Percentiles rank a stretch among this genome's conserved stretches.
Evolutionary conservation across 1,140 invertebrate genomes (phyloP).

Genomic region (Procambarus clarkii): DNA sequence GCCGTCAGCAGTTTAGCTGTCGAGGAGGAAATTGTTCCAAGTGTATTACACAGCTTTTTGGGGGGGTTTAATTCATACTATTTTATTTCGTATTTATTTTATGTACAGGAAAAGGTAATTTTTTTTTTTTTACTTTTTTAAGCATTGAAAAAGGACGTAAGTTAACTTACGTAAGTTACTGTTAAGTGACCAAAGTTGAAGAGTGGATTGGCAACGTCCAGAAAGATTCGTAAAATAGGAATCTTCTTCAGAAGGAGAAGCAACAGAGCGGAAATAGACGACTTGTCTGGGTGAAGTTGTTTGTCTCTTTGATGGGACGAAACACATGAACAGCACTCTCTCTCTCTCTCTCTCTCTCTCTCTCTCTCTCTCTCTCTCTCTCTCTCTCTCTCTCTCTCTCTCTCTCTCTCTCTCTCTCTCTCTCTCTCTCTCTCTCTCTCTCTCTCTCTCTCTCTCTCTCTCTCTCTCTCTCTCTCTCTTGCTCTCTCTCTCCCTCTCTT

Average conservation of each 20-base stretch:
- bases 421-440: conserved; percentile 9
- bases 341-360: conserved; percentile 9
- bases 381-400: conserved; percentile 9
- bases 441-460: conserved; percentile 9
- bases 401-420: conserved; percentile 9
- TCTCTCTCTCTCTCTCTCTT: no score
- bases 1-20: no score
- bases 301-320: neutral
- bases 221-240: no score
- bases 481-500: no score
- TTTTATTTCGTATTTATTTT: no score
- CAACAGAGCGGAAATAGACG: no score
- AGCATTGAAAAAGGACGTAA: neutral
- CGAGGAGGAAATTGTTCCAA: no score
- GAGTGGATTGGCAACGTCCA: neutral
- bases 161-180: neutral
- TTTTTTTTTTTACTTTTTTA: neutral
- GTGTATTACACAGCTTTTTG: no score
- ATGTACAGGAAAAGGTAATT: no score
- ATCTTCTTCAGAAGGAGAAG: no score
- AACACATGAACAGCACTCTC: neutral
- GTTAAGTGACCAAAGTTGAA: neutral
- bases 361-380: conserved; percentile 9
- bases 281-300: no score
- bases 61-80: no score